phyloP scores from a whole-genome alignment of 2,797 vertebrate genomes.

The Meriones psammophilus region DNA sequence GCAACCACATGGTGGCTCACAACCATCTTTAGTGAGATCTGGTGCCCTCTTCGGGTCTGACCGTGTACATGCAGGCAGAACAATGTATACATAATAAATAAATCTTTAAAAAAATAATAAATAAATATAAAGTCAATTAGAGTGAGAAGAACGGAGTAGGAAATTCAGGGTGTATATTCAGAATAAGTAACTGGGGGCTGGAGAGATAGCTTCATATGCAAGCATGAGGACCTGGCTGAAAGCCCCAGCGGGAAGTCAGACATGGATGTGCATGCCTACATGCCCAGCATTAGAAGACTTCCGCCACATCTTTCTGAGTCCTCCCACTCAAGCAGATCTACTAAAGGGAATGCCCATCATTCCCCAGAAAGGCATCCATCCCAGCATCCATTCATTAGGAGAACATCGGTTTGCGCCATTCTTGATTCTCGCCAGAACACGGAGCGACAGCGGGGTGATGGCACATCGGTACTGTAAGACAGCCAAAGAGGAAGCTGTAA shows the following conservation, averaged over 20 bases:
- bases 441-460: slow-evolving; percentile 33
- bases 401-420: slow-evolving; percentile 29
- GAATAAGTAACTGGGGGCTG: background rate
- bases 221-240: background rate
- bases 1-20: too few species aligned
- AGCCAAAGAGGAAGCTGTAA: background rate
- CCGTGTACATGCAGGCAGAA: too few species aligned
- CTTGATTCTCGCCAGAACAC: slow-evolving; percentile 1
- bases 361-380: slow-evolving; percentile 60
- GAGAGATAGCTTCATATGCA: background rate
- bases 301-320: background rate
- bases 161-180: background rate
- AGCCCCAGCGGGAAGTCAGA: background rate
- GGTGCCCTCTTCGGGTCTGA: too few species aligned
- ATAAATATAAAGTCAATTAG: background rate
- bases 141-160: background rate
- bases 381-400: slow-evolving; percentile 24
- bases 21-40: too few species aligned
- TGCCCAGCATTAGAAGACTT: background rate
- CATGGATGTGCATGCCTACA: background rate
- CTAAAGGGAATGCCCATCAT: slow-evolving; percentile 49
- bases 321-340: background rate
- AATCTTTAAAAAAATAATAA: too few species aligned
- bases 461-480: background rate
- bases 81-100: too few species aligned